These are phyloP conservation scores for Rachycentron canadum DNA, from an alignment of 2,797 vertebrate species.

Conservation along the genomic window DNA sequence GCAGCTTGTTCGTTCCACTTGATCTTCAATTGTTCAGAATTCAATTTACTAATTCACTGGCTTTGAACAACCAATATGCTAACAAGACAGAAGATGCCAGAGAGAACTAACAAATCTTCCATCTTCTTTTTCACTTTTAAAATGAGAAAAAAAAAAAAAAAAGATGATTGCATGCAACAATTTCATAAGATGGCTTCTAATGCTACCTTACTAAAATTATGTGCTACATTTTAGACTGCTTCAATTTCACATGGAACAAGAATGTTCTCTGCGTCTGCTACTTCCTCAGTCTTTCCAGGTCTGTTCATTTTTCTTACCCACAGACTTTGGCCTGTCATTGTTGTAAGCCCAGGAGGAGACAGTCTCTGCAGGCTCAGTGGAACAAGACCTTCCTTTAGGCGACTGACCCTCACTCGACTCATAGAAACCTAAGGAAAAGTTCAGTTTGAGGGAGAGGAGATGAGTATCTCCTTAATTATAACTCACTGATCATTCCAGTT, in stretches of 20 bases:
- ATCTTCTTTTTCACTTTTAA: neutral
- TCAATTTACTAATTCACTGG: neutral
- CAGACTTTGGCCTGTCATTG: constrained; percentile 79
- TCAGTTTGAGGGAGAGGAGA: constrained; percentile 13
- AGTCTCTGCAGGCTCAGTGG: constrained; percentile 64
- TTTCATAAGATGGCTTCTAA: neutral
- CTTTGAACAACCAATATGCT: neutral
- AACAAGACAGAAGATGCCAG: neutral
- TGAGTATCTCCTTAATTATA: constrained; percentile 16
- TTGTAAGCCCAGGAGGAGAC: constrained; percentile 59
- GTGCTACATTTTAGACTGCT: neutral
- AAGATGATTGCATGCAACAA: neutral
- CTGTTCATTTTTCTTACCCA: constrained; percentile 74
- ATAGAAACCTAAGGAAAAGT: constrained; percentile 76
- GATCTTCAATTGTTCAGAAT: neutral
- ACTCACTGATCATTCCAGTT: constrained; percentile 13
- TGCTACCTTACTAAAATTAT: neutral
- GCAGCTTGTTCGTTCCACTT: neutral
- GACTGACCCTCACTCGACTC: constrained; percentile 81
- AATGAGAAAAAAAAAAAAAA: neutral
- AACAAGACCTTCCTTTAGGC: constrained; percentile 71
- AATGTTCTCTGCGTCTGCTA: neutral
- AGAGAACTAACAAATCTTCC: neutral
- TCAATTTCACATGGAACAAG: neutral
- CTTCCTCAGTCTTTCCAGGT: neutral